These are phyloP conservation scores for Camponotus vicinus DNA, from an alignment of 1,140 invertebrate species.

Conservation along the genomic window DNA sequence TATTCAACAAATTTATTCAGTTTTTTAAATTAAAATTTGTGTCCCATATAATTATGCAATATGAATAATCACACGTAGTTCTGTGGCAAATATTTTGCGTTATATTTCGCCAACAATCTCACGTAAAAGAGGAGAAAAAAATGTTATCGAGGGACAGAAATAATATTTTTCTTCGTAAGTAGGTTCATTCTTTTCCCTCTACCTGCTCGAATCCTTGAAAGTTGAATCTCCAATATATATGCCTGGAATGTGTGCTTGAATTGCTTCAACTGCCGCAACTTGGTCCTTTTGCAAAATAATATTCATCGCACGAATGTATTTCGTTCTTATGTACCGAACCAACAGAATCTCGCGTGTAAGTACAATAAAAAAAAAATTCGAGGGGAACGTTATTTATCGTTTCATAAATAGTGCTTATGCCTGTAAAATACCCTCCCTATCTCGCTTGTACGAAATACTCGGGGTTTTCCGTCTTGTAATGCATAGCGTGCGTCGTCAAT, in stretches of 20 bases:
- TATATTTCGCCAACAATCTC: slow-evolving; percentile 12
- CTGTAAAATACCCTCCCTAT: background rate
- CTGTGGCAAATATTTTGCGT: background rate
- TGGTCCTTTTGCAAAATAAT: slow-evolving; percentile 30
- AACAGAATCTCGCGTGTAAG: slow-evolving; percentile 20
- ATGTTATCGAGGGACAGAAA: slow-evolving; percentile 39
- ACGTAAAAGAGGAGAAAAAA: background rate
- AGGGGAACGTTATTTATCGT: slow-evolving; percentile 33
- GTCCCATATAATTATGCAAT: no score
- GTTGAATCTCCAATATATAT: slow-evolving; percentile 32
- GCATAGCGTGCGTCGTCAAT: slow-evolving; percentile 45
- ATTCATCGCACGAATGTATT: slow-evolving; percentile 46
- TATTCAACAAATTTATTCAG: slow-evolving; percentile 6
- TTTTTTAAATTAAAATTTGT: background rate
- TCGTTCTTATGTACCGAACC: slow-evolving; percentile 18
- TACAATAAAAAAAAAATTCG: slow-evolving; percentile 41
- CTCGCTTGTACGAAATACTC: slow-evolving; percentile 43
- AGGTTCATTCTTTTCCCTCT: slow-evolving; percentile 36
- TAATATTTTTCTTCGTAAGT: slow-evolving; percentile 56
- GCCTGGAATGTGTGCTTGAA: slow-evolving; percentile 32
- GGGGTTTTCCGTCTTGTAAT: slow-evolving; percentile 30
- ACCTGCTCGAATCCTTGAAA: slow-evolving; percentile 21
- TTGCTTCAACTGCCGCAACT: slow-evolving; percentile 40
- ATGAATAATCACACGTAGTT: no score
- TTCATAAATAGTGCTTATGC: slow-evolving; percentile 25